These are phyloP conservation scores for Urocynchramus pylzowi DNA, from an alignment of 2,113 vertebrate species.

Conservation along the genomic window DNA sequence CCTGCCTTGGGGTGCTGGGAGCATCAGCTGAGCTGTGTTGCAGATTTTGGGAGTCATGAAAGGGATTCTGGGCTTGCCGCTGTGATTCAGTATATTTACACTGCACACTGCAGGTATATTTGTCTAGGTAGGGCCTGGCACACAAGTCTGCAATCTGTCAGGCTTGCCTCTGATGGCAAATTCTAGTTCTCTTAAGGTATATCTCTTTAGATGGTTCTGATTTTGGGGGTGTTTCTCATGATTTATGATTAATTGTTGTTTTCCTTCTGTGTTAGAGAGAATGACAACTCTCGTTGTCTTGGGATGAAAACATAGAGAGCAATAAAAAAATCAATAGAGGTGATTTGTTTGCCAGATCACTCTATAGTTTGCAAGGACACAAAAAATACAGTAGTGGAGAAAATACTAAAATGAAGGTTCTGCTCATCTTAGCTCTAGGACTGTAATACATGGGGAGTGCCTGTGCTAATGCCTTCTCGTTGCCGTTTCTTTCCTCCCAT, in stretches of 20 bases:
- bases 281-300: not conserved
- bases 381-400: not conserved
- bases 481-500: not conserved
- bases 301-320: too few species aligned
- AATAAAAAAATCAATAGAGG: not conserved
- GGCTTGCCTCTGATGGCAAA: not conserved
- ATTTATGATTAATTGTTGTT: not conserved
- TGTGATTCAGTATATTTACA: not conserved
- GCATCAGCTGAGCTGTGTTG: not conserved
- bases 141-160: not conserved
- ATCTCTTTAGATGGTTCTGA: not conserved
- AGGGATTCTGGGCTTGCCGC: not conserved
- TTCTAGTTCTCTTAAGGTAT: not conserved
- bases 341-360: constrained; percentile 8
- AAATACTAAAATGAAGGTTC: not conserved
- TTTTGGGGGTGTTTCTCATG: not conserved
- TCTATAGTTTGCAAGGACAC: not conserved
- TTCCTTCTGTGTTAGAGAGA: not conserved
- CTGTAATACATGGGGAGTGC: not conserved
- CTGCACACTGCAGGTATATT: constrained; percentile 27
- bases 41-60: not conserved
- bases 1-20: not conserved
- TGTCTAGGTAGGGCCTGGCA: not conserved
- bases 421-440: not conserved
- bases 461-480: not conserved